Evolutionary conservation across 2,888 invertebrate species (phyloP), one percentile per base, ranked within the genome.

Genomic region (Mimumesa dahlbomi): DNA sequence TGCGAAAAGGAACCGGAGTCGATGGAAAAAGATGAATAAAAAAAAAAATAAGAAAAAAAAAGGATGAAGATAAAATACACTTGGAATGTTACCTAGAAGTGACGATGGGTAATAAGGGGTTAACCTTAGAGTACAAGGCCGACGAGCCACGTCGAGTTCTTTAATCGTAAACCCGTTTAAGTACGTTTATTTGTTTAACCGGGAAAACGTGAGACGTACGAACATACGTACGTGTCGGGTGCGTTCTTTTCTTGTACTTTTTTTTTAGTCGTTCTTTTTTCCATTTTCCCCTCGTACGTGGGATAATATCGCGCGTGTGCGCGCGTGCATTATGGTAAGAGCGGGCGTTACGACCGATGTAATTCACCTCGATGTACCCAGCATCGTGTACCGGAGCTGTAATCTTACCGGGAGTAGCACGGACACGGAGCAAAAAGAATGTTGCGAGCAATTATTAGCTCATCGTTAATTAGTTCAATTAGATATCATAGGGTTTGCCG

Each of bases 401-500:
- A 21, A 53, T 49, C 42, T 66, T 42, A 36, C 13, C 50, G 40
- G 25, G 19, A 46, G 57, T 42, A 62, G 45, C 53, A 31, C 43
- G 56, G 31, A 22, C 52, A 38, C 48, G 49, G 13, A 21, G 22
- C 34, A 14, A 40, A 7, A 5, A 29, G 43, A 43, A 13, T 19
- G 29, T n/a, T 11, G 2, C 40, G 36, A 1, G 36, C 14, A 43
- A 69, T 64, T 64, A 59, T 69, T 59, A 36, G 31, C 53, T 64
- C 38, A 29, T 34, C 43, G 13, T 69, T 65, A 69, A 69, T 69
- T 64, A 38, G 25, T 13, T 31, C 25, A 31, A 64, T 59, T 65
- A 36, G 34, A 59, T 65, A 54, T 45, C 19, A 40, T 2, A 48
- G 11, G 19, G 4, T n/a, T 42, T 43, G 49, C 19, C 7, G 43